phyloP scores from a whole-genome alignment of 2,888 invertebrate genomes.

The Gonocerus acuteangulatus region DNA sequence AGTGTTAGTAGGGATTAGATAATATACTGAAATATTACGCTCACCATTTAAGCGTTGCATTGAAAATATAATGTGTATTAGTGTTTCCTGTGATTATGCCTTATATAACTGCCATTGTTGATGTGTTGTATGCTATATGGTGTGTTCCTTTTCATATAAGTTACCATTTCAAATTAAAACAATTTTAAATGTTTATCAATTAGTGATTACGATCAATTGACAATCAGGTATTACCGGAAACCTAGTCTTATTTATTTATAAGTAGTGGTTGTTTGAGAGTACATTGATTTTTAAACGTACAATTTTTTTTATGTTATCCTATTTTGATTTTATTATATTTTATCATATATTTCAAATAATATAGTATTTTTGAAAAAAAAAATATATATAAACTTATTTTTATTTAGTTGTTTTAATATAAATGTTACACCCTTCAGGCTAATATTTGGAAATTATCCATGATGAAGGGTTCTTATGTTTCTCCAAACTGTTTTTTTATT shows the following conservation, averaged over 20 bases:
- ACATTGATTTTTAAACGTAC: neutral
- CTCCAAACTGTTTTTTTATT: neutral
- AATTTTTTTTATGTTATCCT: neutral
- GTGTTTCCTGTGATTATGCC: constrained; percentile 15
- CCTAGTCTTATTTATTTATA: constrained; percentile 1
- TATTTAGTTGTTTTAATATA: too few relatives aligned
- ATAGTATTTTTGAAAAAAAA: neutral
- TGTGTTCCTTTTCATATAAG: constrained; percentile 3
- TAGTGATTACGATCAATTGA: neutral
- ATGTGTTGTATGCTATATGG: neutral
- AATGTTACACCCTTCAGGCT: too few relatives aligned
- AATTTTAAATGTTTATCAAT: neutral
- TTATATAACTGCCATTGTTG: constrained; percentile 8
- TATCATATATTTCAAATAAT: neutral
- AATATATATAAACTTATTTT: too few relatives aligned
- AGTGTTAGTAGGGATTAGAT: neutral
- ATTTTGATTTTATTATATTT: neutral
- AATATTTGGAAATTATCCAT: neutral
- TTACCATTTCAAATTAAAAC: neutral
- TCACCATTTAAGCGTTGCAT: neutral
- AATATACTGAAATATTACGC: neutral
- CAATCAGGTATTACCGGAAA: constrained; percentile 8
- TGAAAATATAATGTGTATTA: neutral
- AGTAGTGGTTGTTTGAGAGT: neutral
- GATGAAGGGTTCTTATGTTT: neutral